Evolutionary conservation across 35 echinoderm and acorn worm genomes (phyloP).

Genomic region (Lytechinus variegatus): DNA sequence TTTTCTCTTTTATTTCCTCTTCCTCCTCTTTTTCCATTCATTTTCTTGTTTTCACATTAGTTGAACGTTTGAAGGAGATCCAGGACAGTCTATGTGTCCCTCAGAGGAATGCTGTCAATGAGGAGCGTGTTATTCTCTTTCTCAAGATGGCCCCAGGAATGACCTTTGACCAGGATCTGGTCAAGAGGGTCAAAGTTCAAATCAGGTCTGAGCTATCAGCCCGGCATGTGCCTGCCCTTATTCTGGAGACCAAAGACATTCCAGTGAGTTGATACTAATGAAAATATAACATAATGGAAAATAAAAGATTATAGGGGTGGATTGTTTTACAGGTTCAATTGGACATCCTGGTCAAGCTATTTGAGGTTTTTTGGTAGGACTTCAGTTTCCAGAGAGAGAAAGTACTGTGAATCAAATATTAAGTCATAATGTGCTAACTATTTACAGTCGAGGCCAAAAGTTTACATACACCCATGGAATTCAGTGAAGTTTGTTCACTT

Average conservation of each 20-base stretch:
- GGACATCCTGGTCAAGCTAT: no score
- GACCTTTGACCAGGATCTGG: constrained; percentile 59
- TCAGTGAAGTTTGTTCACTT: no score
- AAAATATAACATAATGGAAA: no score
- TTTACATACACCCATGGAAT: no score
- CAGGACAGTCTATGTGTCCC: constrained; percentile 95
- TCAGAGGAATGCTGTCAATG: constrained; percentile 78
- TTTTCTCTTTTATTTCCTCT: no score
- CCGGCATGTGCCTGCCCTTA: constrained; percentile 86
- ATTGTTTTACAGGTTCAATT: no score
- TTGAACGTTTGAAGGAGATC: constrained; percentile 88
- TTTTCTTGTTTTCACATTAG: constrained; percentile 51
- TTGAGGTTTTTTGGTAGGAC: no score
- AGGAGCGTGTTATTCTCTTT: constrained; percentile 93
- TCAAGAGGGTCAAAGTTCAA: constrained; percentile 64
- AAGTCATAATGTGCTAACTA: no score
- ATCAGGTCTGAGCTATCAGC: constrained; percentile 90
- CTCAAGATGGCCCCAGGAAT: constrained; percentile 72
- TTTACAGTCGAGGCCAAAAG: no score
- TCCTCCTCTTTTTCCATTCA: not conserved
- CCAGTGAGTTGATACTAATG: constrained; percentile 68
- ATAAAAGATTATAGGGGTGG: no score
- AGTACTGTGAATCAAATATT: no score
- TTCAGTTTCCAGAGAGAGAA: no score
- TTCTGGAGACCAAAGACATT: constrained; percentile 90